Evolutionary conservation across 2,888 invertebrate genomes (phyloP), one percentile per base, ranked within the genome.

Genomic region (Parasteatoda lunata): DNA sequence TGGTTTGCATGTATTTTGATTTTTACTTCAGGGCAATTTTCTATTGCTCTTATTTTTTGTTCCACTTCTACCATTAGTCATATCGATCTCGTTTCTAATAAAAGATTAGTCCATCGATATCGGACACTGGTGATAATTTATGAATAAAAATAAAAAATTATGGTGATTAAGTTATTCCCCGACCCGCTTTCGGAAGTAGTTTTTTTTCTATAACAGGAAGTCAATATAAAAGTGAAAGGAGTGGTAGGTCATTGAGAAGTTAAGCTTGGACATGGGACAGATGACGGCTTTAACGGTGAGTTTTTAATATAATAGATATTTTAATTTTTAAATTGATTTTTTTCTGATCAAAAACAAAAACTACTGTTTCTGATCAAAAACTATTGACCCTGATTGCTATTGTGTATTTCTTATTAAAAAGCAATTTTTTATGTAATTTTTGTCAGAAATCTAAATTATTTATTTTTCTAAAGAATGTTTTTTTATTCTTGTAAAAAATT

Each of bases 201-300:
- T 30, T n/a, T 70, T 51, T 65, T 77, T 48, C 47, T 76, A 65
- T 66, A 83, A 70, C 82, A 83, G 83, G 83, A 83, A 83, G 77
- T 83, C 65, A 65, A 71, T 83, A 77, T 83, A 83, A 77, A 83
- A 83, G 77, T 83, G 83, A 83, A 77, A 77, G 83, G 77, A 71
- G 52, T 77, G 66, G 51, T 65, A 54, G 52, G 51, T 65, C 47
- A 54, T 51, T 15, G 47, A 64, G 70, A 52, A 64, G 70, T 65
- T 51, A 59, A 77, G 54, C 47, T 52, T 49, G 9, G 71, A 71
- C 68, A 59, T 64, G 52, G 49, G 68, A 64, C 49, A 71, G 76
- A 72, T 49, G 64, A 83, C 77, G 83, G 64, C 64, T 11, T 71
- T 65, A 48, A 11, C 65, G 70, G 83, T 83, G 65, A 83, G 83